Evolutionary conservation across 2,888 invertebrate species (phyloP).

Genomic region (Drosophila engyochracea): DNA sequence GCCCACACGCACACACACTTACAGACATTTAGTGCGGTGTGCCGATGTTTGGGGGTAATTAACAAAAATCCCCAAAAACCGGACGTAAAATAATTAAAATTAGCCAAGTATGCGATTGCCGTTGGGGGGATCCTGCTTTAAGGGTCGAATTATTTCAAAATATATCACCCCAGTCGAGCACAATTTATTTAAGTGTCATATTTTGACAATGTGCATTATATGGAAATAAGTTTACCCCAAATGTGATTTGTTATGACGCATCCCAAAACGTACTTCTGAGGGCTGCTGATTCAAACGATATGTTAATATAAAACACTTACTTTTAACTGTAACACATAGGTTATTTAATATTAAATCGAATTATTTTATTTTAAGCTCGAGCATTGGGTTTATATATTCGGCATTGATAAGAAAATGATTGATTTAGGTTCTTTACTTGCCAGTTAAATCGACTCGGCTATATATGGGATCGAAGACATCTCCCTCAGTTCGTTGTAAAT

Average conservation of each 20-base stretch:
- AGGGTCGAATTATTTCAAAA: constrained; percentile 37
- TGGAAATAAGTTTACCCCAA: background rate
- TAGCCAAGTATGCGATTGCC: constrained; percentile 65
- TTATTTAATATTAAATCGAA: background rate
- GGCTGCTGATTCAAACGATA: background rate
- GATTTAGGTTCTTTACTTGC: background rate
- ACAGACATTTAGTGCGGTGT: constrained; percentile 33
- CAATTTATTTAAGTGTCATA: constrained; percentile 52
- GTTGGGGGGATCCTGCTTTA: constrained; percentile 45
- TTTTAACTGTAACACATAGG: background rate
- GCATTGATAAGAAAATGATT: background rate
- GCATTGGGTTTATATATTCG: too few relatives aligned
- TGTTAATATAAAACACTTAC: background rate
- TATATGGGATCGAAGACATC: background rate
- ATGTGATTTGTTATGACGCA: constrained; percentile 9
- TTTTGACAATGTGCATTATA: constrained; percentile 25
- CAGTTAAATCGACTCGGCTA: background rate
- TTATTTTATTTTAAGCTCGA: background rate
- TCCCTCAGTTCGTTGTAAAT: background rate
- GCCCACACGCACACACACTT: constrained; percentile 52
- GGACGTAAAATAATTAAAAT: constrained; percentile 78
- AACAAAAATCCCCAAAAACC: constrained; percentile 64
- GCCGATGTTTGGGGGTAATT: constrained; percentile 61
- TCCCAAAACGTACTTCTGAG: background rate
- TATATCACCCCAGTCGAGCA: background rate